Evolutionary conservation across 2,888 invertebrate genomes (phyloP).

Genomic region (Ornithoptera alexandrae): DNA sequence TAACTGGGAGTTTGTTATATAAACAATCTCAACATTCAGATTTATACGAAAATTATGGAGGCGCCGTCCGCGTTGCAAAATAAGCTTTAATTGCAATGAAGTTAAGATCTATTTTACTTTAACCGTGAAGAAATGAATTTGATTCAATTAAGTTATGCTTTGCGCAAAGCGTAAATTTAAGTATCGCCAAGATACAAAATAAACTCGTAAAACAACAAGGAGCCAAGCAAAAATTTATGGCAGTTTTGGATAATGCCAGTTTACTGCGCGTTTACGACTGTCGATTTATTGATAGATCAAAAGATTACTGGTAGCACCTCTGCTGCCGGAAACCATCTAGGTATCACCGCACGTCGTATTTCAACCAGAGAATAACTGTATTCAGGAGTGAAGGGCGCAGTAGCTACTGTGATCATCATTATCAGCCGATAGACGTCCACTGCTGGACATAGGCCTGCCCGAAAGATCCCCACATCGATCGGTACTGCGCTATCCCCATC

Average conservation of each 20-base stretch:
- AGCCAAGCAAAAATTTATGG: conserved; percentile 53
- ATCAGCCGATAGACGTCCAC: too few relatives aligned
- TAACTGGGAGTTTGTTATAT: conserved; percentile 13
- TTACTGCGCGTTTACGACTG: conserved; percentile 30
- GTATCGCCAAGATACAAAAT: conserved; percentile 51
- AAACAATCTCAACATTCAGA: conserved; percentile 18
- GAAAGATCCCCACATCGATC: too few relatives aligned
- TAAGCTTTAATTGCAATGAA: not conserved
- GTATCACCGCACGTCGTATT: too few relatives aligned
- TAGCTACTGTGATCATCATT: too few relatives aligned
- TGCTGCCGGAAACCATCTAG: too few relatives aligned
- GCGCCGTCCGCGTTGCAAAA: not conserved
- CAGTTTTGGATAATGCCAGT: conserved; percentile 34
- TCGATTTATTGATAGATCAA: conserved; percentile 6
- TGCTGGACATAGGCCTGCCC: too few relatives aligned
- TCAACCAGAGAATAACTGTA: not conserved
- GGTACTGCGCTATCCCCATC: too few relatives aligned
- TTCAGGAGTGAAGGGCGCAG: too few relatives aligned
- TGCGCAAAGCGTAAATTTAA: conserved; percentile 33
- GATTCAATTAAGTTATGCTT: conserved; percentile 51
- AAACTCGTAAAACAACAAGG: conserved; percentile 51
- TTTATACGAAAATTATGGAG: conserved; percentile 21
- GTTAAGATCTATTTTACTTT: not conserved
- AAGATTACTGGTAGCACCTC: not conserved
- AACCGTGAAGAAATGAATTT: conserved; percentile 7